A percentile compares a stretch with the other conserved stretches of the same genome.
Evolutionary conservation across 2,113 vertebrate genomes (phyloP).

Genomic region (Oncorhynchus nerka): DNA sequence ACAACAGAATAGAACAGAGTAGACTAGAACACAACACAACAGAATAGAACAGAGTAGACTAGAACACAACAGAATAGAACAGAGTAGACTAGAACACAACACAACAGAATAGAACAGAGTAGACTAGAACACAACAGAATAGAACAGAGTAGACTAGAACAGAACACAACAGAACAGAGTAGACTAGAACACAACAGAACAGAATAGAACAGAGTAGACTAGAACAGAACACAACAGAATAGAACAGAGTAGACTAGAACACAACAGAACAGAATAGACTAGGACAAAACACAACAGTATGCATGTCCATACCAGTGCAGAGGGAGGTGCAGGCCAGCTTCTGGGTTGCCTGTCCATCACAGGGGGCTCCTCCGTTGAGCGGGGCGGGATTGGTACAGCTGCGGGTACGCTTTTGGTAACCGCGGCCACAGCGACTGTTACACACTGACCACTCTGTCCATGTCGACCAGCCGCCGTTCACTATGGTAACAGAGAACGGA

Average conservation of each 20-base stretch:
- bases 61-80: no score
- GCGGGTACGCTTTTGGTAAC: conserved; percentile 89
- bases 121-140: no score
- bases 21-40: neutral
- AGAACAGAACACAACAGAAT: no score
- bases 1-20: neutral
- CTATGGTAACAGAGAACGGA: conserved; percentile 60
- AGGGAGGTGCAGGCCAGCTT: conserved; percentile 90
- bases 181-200: no score
- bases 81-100: no score
- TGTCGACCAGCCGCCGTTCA: conserved; percentile 94
- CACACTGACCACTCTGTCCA: conserved; percentile 96
- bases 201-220: no score
- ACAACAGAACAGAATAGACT: neutral
- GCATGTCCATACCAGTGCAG: conserved; percentile 81
- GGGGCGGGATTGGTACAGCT: conserved; percentile 96
- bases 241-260: no score
- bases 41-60: neutral
- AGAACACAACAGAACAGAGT: no score
- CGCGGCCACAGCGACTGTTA: conserved; percentile 89
- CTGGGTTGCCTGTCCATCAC: conserved; percentile 89
- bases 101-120: no score
- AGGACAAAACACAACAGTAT: neutral
- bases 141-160: no score
- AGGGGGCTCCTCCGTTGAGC: conserved; percentile 89